These are phyloP conservation scores for Rhingia campestris DNA, from an alignment of 2,888 invertebrate species.

Conservation along the genomic window DNA sequence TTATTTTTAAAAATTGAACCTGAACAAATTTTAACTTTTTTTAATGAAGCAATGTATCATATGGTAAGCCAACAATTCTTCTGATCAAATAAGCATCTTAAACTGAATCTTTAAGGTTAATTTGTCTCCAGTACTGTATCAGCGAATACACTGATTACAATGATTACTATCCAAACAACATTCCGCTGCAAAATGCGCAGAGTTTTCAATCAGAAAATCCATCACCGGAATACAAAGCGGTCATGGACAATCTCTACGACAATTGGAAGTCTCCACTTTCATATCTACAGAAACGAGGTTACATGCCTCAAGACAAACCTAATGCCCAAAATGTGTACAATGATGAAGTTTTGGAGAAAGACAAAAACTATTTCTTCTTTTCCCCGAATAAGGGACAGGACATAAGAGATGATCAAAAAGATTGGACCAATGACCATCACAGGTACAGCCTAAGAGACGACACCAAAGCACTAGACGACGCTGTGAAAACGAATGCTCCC, in stretches of 20 bases:
- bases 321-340: background rate
- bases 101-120: slow-evolving; percentile 31
- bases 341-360: background rate
- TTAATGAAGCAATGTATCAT: slow-evolving; percentile 61
- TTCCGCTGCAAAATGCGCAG: slow-evolving; percentile 24
- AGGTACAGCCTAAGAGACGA: slow-evolving; percentile 38
- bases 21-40: slow-evolving; percentile 7
- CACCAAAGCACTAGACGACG: background rate
- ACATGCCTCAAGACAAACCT: slow-evolving; percentile 39
- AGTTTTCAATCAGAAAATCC: slow-evolving; percentile 23
- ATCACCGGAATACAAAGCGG: slow-evolving; percentile 32
- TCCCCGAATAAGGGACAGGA: slow-evolving; percentile 48
- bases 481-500: background rate
- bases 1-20: slow-evolving; percentile 4
- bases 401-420: slow-evolving; percentile 31
- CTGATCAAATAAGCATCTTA: background rate
- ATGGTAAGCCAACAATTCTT: slow-evolving; percentile 37
- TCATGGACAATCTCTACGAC: slow-evolving; percentile 39
- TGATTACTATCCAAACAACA: slow-evolving; percentile 47
- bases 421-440: too few species aligned
- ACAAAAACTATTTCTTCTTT: slow-evolving; percentile 60
- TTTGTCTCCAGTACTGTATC: slow-evolving; percentile 39
- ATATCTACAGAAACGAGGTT: slow-evolving; percentile 55
- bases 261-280: slow-evolving; percentile 60
- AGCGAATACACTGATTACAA: slow-evolving; percentile 51